phyloP scores from a whole-genome alignment of 2,888 invertebrate species.

The Diarsia brunnea region DNA sequence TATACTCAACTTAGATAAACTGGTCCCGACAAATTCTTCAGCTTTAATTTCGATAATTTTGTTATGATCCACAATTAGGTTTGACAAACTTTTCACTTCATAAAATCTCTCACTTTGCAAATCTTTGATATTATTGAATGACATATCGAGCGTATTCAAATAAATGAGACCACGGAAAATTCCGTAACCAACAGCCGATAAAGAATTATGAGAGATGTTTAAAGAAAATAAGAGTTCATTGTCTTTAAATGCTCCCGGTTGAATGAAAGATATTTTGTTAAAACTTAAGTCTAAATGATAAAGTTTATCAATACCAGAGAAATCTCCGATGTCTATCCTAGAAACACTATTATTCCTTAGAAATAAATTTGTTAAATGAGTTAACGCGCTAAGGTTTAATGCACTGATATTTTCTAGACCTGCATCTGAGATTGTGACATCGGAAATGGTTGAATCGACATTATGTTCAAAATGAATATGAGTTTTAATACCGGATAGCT shows the following conservation, averaged over 20 bases:
- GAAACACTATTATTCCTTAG: slow-evolving; percentile 75
- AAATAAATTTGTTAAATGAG: slow-evolving; percentile 66
- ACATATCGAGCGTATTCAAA: slow-evolving; percentile 77
- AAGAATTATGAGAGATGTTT: slow-evolving; percentile 80
- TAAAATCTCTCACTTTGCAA: slow-evolving; percentile 79
- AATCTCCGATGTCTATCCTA: slow-evolving; percentile 70
- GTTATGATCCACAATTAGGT: slow-evolving; percentile 80
- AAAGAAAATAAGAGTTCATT: slow-evolving; percentile 71
- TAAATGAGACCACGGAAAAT: slow-evolving; percentile 76
- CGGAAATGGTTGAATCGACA: slow-evolving; percentile 59
- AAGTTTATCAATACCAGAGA: slow-evolving; percentile 71
- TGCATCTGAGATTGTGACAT: slow-evolving; percentile 72
- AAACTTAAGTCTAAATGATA: slow-evolving; percentile 77
- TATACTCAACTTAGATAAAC: slow-evolving; percentile 77
- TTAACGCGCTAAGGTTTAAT: slow-evolving; percentile 70
- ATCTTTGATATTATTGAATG: slow-evolving; percentile 77
- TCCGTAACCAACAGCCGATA: slow-evolving; percentile 76
- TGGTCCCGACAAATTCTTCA: slow-evolving; percentile 75
- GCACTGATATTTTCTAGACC: slow-evolving; percentile 69
- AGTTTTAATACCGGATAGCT: slow-evolving; percentile 73
- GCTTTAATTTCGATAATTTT: slow-evolving; percentile 72
- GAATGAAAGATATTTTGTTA: slow-evolving; percentile 77
- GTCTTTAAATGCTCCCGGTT: slow-evolving; percentile 80
- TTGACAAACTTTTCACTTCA: slow-evolving; percentile 72
- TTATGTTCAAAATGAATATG: slow-evolving; percentile 67